A percentile compares a stretch with the other conserved stretches of the same genome.
phyloP scores from a whole-genome alignment of 2,888 invertebrate species.

The Sepiola atlantica region DNA sequence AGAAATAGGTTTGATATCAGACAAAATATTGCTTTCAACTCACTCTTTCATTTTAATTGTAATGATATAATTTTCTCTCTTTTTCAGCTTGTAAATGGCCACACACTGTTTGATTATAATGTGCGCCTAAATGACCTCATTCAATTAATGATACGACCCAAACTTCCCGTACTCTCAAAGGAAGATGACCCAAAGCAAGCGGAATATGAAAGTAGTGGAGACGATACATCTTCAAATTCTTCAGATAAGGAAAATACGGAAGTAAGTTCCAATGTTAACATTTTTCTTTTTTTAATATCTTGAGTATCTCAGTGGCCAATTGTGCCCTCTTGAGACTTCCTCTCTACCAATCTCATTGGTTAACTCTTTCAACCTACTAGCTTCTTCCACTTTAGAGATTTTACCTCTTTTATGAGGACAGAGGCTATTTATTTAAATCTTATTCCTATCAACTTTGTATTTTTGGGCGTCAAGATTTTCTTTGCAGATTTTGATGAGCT shows the following conservation, averaged over 20 bases:
- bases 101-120: slow-evolving; percentile 84
- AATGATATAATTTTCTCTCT: background rate
- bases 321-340: no score
- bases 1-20: no score
- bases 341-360: no score
- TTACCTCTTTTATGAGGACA: no score
- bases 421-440: no score
- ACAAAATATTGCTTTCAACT: background rate
- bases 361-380: no score
- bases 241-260: slow-evolving; percentile 71
- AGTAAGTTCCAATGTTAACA: slow-evolving; percentile 52
- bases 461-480: no score
- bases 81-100: slow-evolving; percentile 82
- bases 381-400: no score
- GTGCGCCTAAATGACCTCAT: slow-evolving; percentile 85
- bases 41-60: background rate
- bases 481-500: no score
- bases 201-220: slow-evolving; percentile 54
- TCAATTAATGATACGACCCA: slow-evolving; percentile 79
- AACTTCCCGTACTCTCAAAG: slow-evolving; percentile 40
- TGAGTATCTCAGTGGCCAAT: no score
- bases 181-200: slow-evolving; percentile 48
- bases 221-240: slow-evolving; percentile 61
- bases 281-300: background rate
- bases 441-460: no score